Evolutionary conservation across 1,140 invertebrate genomes (phyloP).

Genomic region (Leptonema lineaticorne): DNA sequence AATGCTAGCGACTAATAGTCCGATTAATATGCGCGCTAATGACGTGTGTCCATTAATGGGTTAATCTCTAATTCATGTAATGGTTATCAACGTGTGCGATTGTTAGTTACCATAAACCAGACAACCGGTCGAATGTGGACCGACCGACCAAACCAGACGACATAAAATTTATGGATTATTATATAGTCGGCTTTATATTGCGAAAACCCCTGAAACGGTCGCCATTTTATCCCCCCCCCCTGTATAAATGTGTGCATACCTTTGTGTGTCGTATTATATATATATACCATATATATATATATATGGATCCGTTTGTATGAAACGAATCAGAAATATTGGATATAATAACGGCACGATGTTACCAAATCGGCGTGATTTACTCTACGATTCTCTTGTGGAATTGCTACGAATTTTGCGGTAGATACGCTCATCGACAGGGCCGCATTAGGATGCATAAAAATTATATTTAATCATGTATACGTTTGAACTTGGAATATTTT

Average conservation of each 20-base stretch:
- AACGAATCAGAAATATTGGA: slow-evolving; percentile 21
- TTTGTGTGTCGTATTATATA: neutral
- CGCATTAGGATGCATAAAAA: neutral
- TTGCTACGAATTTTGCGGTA: neutral
- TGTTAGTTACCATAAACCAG: neutral
- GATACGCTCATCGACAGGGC: neutral
- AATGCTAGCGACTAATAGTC: slow-evolving; percentile 12
- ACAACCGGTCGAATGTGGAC: neutral
- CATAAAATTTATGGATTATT: slow-evolving; percentile 7
- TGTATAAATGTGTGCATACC: neutral
- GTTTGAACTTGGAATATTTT: too few species aligned
- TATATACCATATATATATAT: neutral
- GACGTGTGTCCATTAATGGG: slow-evolving; percentile 25
- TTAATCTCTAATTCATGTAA: slow-evolving; percentile 32
- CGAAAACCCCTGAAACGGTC: neutral
- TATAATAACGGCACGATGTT: slow-evolving; percentile 29
- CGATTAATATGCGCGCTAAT: slow-evolving; percentile 28
- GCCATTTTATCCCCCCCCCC: neutral
- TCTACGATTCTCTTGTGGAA: slow-evolving; percentile 20
- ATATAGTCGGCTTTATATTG: neutral
- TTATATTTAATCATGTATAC: too few species aligned
- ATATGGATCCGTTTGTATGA: neutral
- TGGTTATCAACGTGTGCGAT: slow-evolving; percentile 20
- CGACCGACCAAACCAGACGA: neutral
- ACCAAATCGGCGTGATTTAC: slow-evolving; percentile 26